Evolutionary conservation across 2,888 invertebrate species (phyloP).

Genomic region (Tanytarsus gracilentus): DNA sequence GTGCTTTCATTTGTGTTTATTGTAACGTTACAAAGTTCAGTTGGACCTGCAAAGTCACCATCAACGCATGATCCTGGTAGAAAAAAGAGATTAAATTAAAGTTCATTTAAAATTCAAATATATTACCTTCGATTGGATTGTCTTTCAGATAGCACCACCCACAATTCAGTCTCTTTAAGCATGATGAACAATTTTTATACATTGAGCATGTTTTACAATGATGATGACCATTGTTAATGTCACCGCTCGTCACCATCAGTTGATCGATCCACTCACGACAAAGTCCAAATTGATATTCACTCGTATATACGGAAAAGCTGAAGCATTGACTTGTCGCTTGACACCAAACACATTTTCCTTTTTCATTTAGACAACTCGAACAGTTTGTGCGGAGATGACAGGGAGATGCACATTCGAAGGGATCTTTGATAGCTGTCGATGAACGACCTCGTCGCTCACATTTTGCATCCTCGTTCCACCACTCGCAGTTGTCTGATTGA

Average conservation of each 20-base stretch:
- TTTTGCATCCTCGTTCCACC: constrained; percentile 82
- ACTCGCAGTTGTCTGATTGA: constrained; percentile 71
- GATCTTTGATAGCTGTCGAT: constrained; percentile 54
- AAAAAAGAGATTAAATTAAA: background rate
- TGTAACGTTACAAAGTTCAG: constrained; percentile 58
- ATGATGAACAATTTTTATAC: constrained; percentile 66
- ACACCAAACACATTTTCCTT: constrained; percentile 91
- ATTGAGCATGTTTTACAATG: constrained; percentile 74
- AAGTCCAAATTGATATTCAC: constrained; percentile 86
- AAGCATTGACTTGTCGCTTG: constrained; percentile 87
- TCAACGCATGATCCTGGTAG: constrained; percentile 59
- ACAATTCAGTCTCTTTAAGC: constrained; percentile 75
- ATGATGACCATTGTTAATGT: constrained; percentile 42
- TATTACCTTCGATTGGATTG: constrained; percentile 66
- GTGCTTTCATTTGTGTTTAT: constrained; percentile 54
- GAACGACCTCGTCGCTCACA: constrained; percentile 73
- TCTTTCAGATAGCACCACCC: constrained; percentile 89
- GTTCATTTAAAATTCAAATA: background rate
- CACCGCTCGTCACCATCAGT: constrained; percentile 15
- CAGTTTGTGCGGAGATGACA: constrained; percentile 71
- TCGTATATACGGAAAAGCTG: constrained; percentile 90
- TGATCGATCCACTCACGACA: constrained; percentile 91
- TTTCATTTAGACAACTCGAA: constrained; percentile 72
- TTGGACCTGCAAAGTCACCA: constrained; percentile 77
- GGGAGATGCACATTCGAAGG: constrained; percentile 65